These are phyloP conservation scores for Diaprepes abbreviatus DNA, from an alignment of 2,888 invertebrate genomes.

Conservation along the genomic window DNA sequence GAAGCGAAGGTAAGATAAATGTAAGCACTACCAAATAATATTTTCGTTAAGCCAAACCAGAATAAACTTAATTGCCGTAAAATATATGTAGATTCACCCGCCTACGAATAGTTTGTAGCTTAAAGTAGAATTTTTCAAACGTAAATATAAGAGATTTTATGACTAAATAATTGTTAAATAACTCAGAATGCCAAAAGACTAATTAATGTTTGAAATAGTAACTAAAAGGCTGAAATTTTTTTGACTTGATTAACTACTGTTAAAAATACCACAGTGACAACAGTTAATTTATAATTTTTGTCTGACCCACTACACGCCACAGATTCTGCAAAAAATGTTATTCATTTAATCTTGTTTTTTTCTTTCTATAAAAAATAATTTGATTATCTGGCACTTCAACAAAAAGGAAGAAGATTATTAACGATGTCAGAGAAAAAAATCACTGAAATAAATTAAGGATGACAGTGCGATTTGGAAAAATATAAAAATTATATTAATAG, in stretches of 20 bases:
- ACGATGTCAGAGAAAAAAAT: constrained; percentile 15
- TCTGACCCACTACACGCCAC: constrained; percentile 21
- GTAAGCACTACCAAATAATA: too few species aligned
- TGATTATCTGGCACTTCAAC: constrained; percentile 33
- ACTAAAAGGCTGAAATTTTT: too few species aligned
- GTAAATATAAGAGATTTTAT: too few species aligned
- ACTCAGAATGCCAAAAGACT: too few species aligned
- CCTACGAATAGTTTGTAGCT: too few species aligned
- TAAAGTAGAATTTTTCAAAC: too few species aligned
- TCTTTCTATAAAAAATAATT: constrained; percentile 29
- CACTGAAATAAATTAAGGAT: neutral
- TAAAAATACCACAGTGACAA: neutral
- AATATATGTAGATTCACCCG: too few species aligned
- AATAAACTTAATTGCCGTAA: too few species aligned
- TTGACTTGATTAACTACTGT: neutral
- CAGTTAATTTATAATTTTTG: constrained; percentile 6
- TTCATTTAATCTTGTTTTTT: constrained; percentile 38
- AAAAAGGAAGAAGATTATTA: constrained; percentile 19
- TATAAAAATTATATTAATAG: neutral
- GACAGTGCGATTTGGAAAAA: neutral
- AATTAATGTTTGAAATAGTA: too few species aligned
- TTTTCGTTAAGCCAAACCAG: too few species aligned
- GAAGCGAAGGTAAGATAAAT: too few species aligned
- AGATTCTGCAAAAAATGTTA: constrained; percentile 20
- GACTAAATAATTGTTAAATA: too few species aligned